Conservation (phyloP, 2,888 invertebrate genomes). For the Drosophila mayaguana region DNA sequence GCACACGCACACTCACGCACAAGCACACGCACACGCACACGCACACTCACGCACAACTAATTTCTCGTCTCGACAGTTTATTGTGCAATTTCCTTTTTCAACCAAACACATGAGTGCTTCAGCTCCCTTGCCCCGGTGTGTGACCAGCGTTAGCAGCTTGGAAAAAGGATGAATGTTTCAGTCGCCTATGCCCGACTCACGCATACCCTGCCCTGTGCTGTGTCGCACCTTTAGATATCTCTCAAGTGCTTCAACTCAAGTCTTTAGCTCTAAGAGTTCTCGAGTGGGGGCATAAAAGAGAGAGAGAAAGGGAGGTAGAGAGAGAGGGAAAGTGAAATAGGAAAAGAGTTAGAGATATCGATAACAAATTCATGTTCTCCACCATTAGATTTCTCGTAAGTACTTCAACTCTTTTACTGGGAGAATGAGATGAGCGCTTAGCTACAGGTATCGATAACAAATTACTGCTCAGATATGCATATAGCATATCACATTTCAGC, state of each 20-base stretch:
- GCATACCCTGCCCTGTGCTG: not conserved
- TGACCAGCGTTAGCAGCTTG: constrained; percentile 10
- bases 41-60: constrained; percentile 55
- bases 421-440: no score
- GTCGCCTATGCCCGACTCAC: not conserved
- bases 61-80: constrained; percentile 79
- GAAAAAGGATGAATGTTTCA: not conserved
- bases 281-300: no score
- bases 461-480: not conserved
- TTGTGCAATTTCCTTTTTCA: constrained; percentile 76
- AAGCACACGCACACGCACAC: constrained; percentile 17
- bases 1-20: constrained; percentile 20
- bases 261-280: not conserved
- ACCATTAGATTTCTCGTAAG: no score
- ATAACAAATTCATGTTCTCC: not conserved
- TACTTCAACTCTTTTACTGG: no score
- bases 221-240: no score
- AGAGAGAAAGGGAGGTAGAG: no score
- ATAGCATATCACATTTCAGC: not conserved
- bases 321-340: no score
- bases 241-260: not conserved
- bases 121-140: not conserved
- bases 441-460: not conserved
- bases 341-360: not conserved
- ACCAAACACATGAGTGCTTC: constrained; percentile 7